Evolutionary conservation across 2,113 vertebrate species (phyloP).

Genomic region (Aphyosemion australe): DNA sequence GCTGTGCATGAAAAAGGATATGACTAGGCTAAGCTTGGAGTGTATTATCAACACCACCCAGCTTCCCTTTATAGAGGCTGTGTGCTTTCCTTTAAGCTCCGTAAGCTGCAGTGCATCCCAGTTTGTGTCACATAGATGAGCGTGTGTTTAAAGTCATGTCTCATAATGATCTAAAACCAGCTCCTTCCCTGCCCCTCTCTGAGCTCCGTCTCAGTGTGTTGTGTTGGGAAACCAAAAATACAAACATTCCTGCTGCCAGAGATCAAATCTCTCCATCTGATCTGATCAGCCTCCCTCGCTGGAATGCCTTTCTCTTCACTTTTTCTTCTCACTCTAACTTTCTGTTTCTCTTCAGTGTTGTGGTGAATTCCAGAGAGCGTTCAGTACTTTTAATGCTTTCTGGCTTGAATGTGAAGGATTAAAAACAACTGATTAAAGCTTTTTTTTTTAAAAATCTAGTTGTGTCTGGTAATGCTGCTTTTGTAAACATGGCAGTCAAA

Average conservation of each 20-base stretch:
- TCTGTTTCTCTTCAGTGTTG: constrained; percentile 5
- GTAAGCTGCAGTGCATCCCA: neutral
- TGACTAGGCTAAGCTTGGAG: constrained; percentile 40
- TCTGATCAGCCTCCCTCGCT: constrained; percentile 53
- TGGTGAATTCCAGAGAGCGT: too few relatives aligned
- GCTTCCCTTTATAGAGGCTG: constrained; percentile 2
- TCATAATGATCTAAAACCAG: constrained; percentile 1
- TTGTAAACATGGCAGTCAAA: neutral
- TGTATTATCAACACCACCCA: constrained; percentile 15
- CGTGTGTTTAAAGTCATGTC: constrained; percentile 14
- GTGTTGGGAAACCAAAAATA: constrained; percentile 58
- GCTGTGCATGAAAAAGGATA: constrained; percentile 46
- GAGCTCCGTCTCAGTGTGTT: constrained; percentile 20
- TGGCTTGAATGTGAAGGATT: too few relatives aligned
- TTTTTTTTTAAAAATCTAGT: too few relatives aligned
- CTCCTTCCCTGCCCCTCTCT: neutral
- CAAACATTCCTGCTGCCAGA: constrained; percentile 47
- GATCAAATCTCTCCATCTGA: constrained; percentile 61
- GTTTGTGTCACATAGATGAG: neutral
- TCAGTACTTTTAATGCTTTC: too few relatives aligned
- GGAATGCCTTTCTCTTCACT: constrained; percentile 24
- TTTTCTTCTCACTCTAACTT: neutral
- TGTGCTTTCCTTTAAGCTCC: neutral
- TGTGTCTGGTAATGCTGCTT: too few relatives aligned
- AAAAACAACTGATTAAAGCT: too few relatives aligned